Evolutionary conservation across 2,888 invertebrate genomes (phyloP).

Genomic region (Limenitis camilla): DNA sequence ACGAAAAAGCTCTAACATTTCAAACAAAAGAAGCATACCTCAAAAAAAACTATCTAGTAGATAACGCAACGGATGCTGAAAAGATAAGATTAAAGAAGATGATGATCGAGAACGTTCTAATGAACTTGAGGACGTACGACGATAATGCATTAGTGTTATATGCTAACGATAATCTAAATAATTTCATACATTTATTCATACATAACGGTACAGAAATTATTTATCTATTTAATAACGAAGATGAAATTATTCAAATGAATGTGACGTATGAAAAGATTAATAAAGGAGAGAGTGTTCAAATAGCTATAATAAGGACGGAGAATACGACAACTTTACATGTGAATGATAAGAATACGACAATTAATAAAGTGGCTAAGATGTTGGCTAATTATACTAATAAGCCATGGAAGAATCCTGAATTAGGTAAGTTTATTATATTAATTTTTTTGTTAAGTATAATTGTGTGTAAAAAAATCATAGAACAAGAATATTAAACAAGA

Average conservation of each 20-base stretch:
- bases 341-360: slow-evolving; percentile 82
- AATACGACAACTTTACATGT: slow-evolving; percentile 86
- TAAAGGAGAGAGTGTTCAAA: slow-evolving; percentile 88
- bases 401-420: slow-evolving; percentile 89
- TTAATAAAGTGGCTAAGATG: slow-evolving; percentile 79
- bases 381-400: slow-evolving; percentile 87
- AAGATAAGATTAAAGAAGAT: slow-evolving; percentile 80
- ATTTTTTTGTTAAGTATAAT: not conserved
- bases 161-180: slow-evolving; percentile 93
- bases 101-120: slow-evolving; percentile 85
- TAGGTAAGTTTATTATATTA: slow-evolving; percentile 66
- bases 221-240: slow-evolving; percentile 87
- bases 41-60: slow-evolving; percentile 85
- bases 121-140: slow-evolving; percentile 92
- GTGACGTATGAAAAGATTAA: slow-evolving; percentile 83
- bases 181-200: slow-evolving; percentile 92
- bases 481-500: too few species aligned
- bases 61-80: slow-evolving; percentile 77
- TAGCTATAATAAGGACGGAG: slow-evolving; percentile 85
- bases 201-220: slow-evolving; percentile 86
- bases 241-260: slow-evolving; percentile 85
- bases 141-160: slow-evolving; percentile 87
- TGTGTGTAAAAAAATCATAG: not conserved
- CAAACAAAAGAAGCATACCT: slow-evolving; percentile 86
- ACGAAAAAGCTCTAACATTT: slow-evolving; percentile 91